Percentiles rank a stretch among this genome's conserved stretches.
These are phyloP conservation scores for Melierax canorus DNA, from an alignment of 2,113 vertebrate genomes.

Conservation along the genomic window DNA sequence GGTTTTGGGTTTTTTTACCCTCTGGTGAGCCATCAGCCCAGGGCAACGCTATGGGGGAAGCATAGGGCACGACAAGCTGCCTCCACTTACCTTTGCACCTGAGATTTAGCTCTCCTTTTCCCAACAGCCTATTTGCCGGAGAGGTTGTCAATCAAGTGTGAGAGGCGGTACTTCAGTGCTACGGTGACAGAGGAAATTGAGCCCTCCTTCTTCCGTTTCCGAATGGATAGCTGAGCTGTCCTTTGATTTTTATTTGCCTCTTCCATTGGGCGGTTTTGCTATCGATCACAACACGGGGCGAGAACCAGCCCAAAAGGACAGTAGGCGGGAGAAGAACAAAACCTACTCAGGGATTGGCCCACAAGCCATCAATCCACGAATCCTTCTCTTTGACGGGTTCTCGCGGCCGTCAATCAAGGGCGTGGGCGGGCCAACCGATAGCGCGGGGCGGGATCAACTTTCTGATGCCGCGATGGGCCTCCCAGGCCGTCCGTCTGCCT, in stretches of 20 bases:
- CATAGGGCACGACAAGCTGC: background rate
- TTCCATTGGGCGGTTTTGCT: background rate
- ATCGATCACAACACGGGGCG: background rate
- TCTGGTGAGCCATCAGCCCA: accelerated
- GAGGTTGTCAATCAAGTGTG: background rate
- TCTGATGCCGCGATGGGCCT: accelerated
- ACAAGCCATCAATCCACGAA: background rate
- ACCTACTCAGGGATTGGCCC: accelerated
- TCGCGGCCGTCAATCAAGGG: accelerated
- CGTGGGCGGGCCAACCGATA: accelerated
- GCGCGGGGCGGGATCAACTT: background rate
- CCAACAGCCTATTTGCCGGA: background rate
- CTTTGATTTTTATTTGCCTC: background rate
- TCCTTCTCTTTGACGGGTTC: accelerated
- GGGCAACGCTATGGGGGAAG: background rate
- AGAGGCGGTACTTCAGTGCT: background rate
- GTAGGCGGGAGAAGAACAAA: background rate
- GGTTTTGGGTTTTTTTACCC: background rate
- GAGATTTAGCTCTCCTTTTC: accelerated
- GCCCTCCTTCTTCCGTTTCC: constrained; percentile 32
- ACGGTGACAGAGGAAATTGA: background rate
- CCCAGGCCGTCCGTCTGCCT: accelerated
- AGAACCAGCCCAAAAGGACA: background rate
- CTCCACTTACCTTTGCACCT: too few species aligned
- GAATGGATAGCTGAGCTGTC: constrained; percentile 43